Conservation (phyloP, 1,140 invertebrate genomes). For the Steinernema khuongi region DNA sequence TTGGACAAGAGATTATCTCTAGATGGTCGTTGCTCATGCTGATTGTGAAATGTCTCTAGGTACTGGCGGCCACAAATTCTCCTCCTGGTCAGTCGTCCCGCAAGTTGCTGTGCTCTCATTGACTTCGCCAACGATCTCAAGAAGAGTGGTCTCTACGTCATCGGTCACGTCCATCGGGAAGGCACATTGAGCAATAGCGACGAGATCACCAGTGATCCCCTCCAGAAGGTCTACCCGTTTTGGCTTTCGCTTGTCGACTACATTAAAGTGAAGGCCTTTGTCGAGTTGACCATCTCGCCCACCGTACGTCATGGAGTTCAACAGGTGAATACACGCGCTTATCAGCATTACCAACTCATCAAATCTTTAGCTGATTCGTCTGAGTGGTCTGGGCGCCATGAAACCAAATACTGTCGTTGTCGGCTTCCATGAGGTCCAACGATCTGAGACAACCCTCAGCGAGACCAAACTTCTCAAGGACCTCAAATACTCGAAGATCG, state of each 20-base stretch:
- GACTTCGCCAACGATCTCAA: slow-evolving; percentile 96
- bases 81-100: slow-evolving; percentile 80
- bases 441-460: slow-evolving; percentile 41
- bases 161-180: slow-evolving; percentile 56
- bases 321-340: slow-evolving; percentile 64
- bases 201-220: slow-evolving; percentile 43
- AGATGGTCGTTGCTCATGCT: background rate
- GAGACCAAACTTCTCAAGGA: slow-evolving; percentile 56
- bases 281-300: slow-evolving; percentile 81
- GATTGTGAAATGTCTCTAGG: slow-evolving; percentile 66
- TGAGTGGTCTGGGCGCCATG: slow-evolving; percentile 94
- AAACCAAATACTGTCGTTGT: slow-evolving; percentile 87
- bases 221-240: slow-evolving; percentile 57
- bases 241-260: slow-evolving; percentile 58
- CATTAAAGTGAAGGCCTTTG: slow-evolving; percentile 75
- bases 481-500: slow-evolving; percentile 58
- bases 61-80: slow-evolving; percentile 98
- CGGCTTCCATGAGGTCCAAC: slow-evolving; percentile 70
- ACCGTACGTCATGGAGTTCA: slow-evolving; percentile 80
- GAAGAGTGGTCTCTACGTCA: slow-evolving; percentile 73
- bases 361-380: slow-evolving; percentile 67
- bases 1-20: background rate
- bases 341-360: background rate
- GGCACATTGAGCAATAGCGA: slow-evolving; percentile 31
- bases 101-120: slow-evolving; percentile 81